phyloP scores from a whole-genome alignment of 2,888 invertebrate genomes.

The Tenthredo amoena region DNA sequence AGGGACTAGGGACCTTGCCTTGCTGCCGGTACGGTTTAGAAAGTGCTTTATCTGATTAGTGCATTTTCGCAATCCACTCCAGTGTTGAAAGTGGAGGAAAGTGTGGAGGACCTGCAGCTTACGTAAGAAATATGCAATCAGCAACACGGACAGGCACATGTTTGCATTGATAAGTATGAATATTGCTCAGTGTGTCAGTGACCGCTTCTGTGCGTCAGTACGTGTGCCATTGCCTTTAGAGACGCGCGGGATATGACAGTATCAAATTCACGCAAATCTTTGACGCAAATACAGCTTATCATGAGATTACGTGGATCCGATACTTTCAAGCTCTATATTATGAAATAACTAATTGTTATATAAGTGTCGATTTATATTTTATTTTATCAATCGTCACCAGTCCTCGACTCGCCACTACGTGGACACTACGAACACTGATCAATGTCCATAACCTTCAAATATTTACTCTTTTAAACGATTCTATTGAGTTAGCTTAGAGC shows the following conservation, averaged over 20 bases:
- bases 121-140: neutral
- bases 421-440: neutral
- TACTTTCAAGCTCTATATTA: neutral
- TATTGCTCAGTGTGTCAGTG: neutral
- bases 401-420: neutral
- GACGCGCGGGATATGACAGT: neutral
- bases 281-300: neutral
- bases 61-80: neutral
- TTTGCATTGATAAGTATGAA: neutral
- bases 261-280: neutral
- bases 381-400: neutral
- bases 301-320: neutral
- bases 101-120: neutral
- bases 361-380: neutral
- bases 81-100: neutral
- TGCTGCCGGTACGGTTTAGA: neutral
- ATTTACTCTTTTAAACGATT: slow-evolving; percentile 3
- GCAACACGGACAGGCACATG: neutral
- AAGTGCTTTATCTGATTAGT: neutral
- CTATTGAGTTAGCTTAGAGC: neutral
- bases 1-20: neutral
- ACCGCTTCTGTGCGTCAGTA: neutral
- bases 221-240: neutral
- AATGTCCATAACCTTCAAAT: slow-evolving; percentile 25
- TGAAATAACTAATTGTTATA: neutral